Evolutionary conservation across 1,140 invertebrate genomes (phyloP), one percentile per base, ranked within the genome.

Genomic region (Cyrtorhinus lividipennis): DNA sequence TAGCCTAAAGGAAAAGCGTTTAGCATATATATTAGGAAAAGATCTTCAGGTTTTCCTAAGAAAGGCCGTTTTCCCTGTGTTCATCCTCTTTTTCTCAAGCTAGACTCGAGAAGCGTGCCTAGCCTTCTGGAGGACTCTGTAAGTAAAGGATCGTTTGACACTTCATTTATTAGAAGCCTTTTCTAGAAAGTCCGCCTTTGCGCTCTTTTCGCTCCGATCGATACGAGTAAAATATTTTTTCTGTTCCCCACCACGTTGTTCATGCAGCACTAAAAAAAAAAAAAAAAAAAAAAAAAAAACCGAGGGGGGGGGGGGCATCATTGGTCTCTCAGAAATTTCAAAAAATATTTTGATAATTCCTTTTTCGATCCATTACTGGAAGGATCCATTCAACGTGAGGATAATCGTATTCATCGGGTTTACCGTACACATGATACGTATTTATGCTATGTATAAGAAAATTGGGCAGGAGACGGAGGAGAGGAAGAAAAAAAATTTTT

Each of bases 341-440:
- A n/a, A n/a, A n/a, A n/a, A n/a, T n/a, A n/a, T n/a, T n/a, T n/a
- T n/a, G n/a, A n/a, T n/a, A n/a, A n/a, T n/a, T n/a, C n/a, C n/a
- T n/a, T n/a, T n/a, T n/a, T n/a, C n/a, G n/a, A n/a, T n/a, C n/a
- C n/a, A n/a, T n/a, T n/a, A n/a, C n/a, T n/a, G n/a, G n/a, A n/a
- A n/a, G n/a, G n/a, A n/a, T n/a, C n/a, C n/a, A n/a, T n/a, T n/a
- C n/a, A n/a, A n/a, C n/a, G n/a, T n/a, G n/a, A n/a, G n/a, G n/a
- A 53, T 53, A 53, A 53, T 53, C 48, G 20, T 53, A 53, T 53
- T 53, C 48, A 53, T 53, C 48, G 10, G 48, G 10, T 53, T 53
- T 53, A 20, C 10, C 48, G n/a, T n/a, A n/a, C n/a, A n/a, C n/a
- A n/a, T n/a, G n/a, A n/a, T n/a, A n/a, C n/a, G n/a, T n/a, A n/a